Conservation (phyloP, 2,113 vertebrate genomes). For the Ameiurus melas region DNA sequence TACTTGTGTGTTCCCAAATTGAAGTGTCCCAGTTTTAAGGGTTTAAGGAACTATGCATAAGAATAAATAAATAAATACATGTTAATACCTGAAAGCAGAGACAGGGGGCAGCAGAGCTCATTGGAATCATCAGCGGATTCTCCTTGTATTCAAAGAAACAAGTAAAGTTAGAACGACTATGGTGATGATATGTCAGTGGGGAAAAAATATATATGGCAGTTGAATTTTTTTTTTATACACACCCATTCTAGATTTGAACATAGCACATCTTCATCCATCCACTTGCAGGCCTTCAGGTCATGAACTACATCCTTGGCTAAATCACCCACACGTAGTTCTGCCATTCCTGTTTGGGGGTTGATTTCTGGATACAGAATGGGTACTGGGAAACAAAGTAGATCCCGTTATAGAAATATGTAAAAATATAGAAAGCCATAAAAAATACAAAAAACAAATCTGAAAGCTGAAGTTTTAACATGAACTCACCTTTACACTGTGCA, state of each 20-base stretch:
- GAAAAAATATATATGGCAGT: not conserved
- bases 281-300: conserved; percentile 44
- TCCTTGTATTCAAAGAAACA: conserved; percentile 42
- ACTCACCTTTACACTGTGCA: conserved; percentile 64
- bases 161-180: not conserved
- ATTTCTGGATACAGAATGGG: conserved; percentile 55
- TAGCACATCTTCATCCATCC: conserved; percentile 47
- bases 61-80: not conserved
- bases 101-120: conserved; percentile 61
- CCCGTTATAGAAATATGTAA: not conserved
- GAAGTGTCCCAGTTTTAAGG: not conserved
- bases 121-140: conserved; percentile 55
- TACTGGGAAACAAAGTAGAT: conserved; percentile 45
- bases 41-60: not conserved
- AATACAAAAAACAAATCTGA: not conserved
- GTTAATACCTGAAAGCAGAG: conserved; percentile 70
- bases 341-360: conserved; percentile 44
- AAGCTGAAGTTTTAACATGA: not conserved
- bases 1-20: not conserved
- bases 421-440: not conserved
- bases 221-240: not conserved
- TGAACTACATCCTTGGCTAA: conserved; percentile 19
- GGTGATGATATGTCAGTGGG: not conserved
- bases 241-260: conserved; percentile 46
- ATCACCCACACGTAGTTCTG: conserved; percentile 51